phyloP scores from a whole-genome alignment of 2,113 vertebrate genomes.

The Megalops atlanticus region DNA sequence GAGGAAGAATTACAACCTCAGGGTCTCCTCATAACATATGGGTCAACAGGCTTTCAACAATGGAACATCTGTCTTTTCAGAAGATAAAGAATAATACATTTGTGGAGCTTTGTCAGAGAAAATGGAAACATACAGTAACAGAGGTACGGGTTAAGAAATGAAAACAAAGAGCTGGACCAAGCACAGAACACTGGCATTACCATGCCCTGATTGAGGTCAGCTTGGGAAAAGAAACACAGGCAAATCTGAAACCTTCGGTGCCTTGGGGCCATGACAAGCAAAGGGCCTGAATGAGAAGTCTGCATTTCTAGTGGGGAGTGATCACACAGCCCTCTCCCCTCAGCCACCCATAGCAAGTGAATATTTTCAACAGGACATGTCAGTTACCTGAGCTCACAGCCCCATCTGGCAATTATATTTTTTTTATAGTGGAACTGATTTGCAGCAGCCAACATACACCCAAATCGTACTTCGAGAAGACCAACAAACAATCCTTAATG shows the following conservation, averaged over 20 bases:
- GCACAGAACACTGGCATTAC: slow-evolving; percentile 22
- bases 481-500: not conserved
- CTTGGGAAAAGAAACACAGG: slow-evolving; percentile 35
- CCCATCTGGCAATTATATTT: not conserved
- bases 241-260: slow-evolving; percentile 28
- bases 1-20: not conserved
- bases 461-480: slow-evolving; percentile 8
- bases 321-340: not conserved
- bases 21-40: not conserved
- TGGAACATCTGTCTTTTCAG: slow-evolving; percentile 5
- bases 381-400: not conserved
- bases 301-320: not conserved
- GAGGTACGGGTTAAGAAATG: not conserved
- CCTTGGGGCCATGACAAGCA: slow-evolving; percentile 28
- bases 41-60: not conserved
- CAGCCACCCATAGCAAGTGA: slow-evolving; percentile 1
- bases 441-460: slow-evolving; percentile 9
- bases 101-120: not conserved
- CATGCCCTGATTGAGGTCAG: slow-evolving; percentile 32
- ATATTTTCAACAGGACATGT: slow-evolving; percentile 10
- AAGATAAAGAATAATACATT: no score
- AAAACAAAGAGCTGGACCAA: not conserved
- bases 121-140: not conserved
- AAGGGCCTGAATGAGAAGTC: slow-evolving; percentile 20
- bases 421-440: slow-evolving; percentile 19